A percentile compares a stretch with the other conserved stretches of the same genome.
These are phyloP conservation scores for Cebidichthys violaceus DNA, from an alignment of 2,113 vertebrate species.

Conservation along the genomic window DNA sequence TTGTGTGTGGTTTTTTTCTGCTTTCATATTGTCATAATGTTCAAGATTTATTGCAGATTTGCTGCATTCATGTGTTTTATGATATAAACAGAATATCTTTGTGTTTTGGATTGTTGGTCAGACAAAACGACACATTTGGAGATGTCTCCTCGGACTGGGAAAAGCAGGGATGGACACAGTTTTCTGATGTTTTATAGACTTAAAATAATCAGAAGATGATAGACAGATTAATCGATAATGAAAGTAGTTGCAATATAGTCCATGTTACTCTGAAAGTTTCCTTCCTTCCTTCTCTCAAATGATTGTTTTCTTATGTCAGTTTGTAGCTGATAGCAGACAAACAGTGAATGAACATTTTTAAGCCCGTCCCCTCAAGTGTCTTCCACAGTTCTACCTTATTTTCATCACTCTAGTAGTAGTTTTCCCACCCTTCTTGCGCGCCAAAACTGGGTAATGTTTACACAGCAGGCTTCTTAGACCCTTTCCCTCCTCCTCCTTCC, in stretches of 20 bases:
- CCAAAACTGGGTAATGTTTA: conserved; percentile 76
- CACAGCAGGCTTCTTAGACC: conserved; percentile 53
- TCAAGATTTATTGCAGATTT: neutral
- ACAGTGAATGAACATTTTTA: neutral
- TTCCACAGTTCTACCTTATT: neutral
- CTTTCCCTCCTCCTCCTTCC: conserved; percentile 43
- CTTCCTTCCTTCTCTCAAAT: neutral
- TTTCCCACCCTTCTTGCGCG: conserved; percentile 72
- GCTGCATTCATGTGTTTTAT: neutral
- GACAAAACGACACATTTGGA: neutral
- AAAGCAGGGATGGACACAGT: neutral
- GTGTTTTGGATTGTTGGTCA: neutral
- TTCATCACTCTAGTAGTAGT: conserved; percentile 23
- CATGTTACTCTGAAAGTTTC: neutral
- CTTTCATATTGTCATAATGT: neutral
- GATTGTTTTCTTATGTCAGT: neutral
- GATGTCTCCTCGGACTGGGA: too few relatives aligned
- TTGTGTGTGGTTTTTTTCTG: neutral
- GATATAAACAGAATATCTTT: neutral
- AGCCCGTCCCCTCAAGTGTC: neutral
- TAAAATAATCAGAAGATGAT: neutral
- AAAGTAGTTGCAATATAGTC: neutral
- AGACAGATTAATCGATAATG: neutral
- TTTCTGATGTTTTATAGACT: neutral
- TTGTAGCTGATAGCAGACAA: neutral